Evolutionary conservation across 1,140 invertebrate genomes (phyloP), one percentile per base, ranked within the genome.

Genomic region (Solenopsis invicta): DNA sequence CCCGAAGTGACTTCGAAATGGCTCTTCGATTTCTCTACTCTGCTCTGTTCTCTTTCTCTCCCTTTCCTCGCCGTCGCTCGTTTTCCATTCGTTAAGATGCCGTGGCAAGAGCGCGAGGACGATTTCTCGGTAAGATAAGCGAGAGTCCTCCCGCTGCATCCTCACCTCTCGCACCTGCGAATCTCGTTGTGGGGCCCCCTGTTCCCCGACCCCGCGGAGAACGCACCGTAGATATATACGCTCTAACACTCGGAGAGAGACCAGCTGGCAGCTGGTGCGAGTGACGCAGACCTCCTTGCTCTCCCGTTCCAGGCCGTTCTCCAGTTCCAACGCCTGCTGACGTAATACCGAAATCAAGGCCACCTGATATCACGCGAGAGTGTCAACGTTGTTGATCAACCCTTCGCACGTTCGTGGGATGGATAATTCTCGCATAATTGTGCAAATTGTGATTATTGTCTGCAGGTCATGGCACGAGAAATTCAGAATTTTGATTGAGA

Each of bases 121-220:
- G 92, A 94, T 93, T 94, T 93, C 93, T 91, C 80, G 86, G 87
- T 87, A 92, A 92, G 92, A 94, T 94, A 90, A 93, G 76, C 75
- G 56, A 82, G 61, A 62, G 74, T 78, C 45, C 82, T 76, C 56
- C 52, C 64, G 86, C 52, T 21, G 82, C 67, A 59, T 87, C 87
- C 75, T 91, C 77, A 89, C 37, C 41, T 85, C 90, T 92, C 90
- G 90, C 81, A 91, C 85, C 86, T 87, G 81, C 85, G 72, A 87
- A 91, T 92, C 66, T 84, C 87, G 87, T 90, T 90, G 85, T 59
- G 34, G 45, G 61, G 48, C 48, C 48, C 41, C 48, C 54, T 48
- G 69, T 61, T 52, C 67, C 16, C 48, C 80, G 62, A n/a, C 13
- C 61, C 24, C 54, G 18, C 64, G 34, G 21, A 56, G 54, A 56